Conservation (phyloP, 2,113 vertebrate genomes). For the Anhinga anhinga region DNA sequence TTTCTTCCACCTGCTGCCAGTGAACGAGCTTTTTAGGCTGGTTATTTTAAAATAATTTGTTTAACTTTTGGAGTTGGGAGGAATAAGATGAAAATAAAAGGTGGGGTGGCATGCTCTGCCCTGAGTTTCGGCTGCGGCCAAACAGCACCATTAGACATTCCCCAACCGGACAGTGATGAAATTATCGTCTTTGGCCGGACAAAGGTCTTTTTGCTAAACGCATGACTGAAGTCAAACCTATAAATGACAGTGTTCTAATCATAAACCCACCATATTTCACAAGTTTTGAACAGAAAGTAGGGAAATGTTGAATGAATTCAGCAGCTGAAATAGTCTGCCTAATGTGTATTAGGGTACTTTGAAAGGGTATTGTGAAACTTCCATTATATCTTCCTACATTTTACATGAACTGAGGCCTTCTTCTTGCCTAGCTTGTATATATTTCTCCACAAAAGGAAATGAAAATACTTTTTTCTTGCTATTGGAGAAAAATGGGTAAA, state of each 20-base stretch:
- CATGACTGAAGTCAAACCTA: constrained; percentile 4
- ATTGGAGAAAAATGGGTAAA: neutral
- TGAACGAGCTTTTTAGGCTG: neutral
- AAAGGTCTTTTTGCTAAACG: neutral
- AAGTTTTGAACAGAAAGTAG: neutral
- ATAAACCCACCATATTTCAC: constrained; percentile 36
- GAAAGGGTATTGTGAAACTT: constrained; percentile 45
- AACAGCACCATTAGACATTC: neutral
- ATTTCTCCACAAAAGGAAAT: neutral
- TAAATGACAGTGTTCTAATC: constrained; percentile 29
- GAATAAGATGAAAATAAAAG: constrained; percentile 14
- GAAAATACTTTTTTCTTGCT: neutral
- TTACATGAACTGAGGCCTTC: constrained; percentile 45
- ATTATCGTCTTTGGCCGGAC: constrained; percentile 21
- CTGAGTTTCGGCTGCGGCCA: neutral
- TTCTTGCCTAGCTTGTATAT: neutral
- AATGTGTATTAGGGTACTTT: constrained; percentile 22
- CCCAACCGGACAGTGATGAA: neutral
- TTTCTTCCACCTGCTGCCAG: neutral
- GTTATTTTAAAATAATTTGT: constrained; percentile 12
- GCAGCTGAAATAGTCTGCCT: constrained; percentile 26
- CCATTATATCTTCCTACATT: constrained; percentile 51
- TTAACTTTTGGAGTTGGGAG: neutral
- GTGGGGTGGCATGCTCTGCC: neutral
- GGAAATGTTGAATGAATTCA: constrained; percentile 3